Percentiles rank a stretch among this genome's conserved stretches.
Conservation (phyloP, 2,888 invertebrate genomes). For the Brachynemurus nebulosus region DNA sequence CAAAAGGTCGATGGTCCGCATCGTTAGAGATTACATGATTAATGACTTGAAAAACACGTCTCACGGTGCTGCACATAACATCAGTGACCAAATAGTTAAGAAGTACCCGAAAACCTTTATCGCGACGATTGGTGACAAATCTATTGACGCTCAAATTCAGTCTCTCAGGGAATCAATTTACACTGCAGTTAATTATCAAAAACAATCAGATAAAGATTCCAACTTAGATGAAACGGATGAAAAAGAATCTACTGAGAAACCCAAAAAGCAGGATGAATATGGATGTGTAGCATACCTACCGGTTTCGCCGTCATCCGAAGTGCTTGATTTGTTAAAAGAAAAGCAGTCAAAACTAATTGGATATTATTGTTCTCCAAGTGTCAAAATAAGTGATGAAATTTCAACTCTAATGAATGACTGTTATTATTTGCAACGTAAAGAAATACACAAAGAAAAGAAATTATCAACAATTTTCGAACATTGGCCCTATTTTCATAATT, state of each 20-base stretch:
- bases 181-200: background rate
- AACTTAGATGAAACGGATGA: conserved; percentile 1
- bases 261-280: conserved; percentile 1
- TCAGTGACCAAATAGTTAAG: background rate
- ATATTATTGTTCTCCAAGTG: background rate
- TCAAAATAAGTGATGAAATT: background rate
- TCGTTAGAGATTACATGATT: background rate
- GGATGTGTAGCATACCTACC: conserved; percentile 1
- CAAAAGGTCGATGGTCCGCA: background rate
- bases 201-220: background rate
- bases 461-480: background rate
- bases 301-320: background rate
- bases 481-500: background rate
- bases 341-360: background rate
- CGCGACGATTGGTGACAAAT: background rate
- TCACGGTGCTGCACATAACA: background rate
- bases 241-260: too few relatives aligned
- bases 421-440: background rate
- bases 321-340: background rate
- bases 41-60: background rate
- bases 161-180: background rate
- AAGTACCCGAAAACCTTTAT: background rate
- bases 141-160: background rate
- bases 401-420: background rate
- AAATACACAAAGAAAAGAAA: background rate